These are phyloP conservation scores for Dasyornis broadbenti DNA, from an alignment of 2,113 vertebrate genomes.

Conservation along the genomic window DNA sequence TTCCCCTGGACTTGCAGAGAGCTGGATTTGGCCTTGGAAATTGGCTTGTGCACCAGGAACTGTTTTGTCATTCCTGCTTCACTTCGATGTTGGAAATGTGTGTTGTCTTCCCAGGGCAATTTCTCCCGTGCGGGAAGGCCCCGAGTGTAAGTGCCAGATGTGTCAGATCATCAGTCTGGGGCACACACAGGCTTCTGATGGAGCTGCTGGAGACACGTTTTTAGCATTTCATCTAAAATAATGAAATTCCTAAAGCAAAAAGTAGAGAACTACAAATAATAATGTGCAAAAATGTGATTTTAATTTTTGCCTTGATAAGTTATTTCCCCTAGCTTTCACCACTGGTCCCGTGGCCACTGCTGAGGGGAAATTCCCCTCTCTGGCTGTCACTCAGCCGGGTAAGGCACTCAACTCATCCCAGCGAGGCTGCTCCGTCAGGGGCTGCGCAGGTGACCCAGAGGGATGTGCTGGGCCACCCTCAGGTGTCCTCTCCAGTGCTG, in stretches of 20 bases:
- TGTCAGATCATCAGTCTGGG: background rate
- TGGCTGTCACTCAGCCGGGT: background rate
- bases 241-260: background rate
- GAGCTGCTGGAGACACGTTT: background rate
- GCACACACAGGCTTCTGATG: background rate
- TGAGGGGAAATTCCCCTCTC: background rate
- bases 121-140: background rate
- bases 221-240: background rate
- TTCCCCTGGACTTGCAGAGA: background rate
- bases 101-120: background rate
- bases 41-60: background rate
- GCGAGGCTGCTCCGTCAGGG: rapidly evolving
- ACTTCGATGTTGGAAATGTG: background rate
- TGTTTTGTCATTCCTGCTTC: background rate
- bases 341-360: background rate
- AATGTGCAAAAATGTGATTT: background rate
- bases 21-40: background rate
- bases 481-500: background rate
- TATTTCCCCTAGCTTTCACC: background rate
- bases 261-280: background rate
- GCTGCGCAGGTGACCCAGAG: background rate
- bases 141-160: background rate
- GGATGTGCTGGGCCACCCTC: background rate
- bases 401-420: background rate
- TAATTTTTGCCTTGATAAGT: background rate